Evolutionary conservation across 2,888 invertebrate genomes (phyloP).

Genomic region (Teleiodes luculella): DNA sequence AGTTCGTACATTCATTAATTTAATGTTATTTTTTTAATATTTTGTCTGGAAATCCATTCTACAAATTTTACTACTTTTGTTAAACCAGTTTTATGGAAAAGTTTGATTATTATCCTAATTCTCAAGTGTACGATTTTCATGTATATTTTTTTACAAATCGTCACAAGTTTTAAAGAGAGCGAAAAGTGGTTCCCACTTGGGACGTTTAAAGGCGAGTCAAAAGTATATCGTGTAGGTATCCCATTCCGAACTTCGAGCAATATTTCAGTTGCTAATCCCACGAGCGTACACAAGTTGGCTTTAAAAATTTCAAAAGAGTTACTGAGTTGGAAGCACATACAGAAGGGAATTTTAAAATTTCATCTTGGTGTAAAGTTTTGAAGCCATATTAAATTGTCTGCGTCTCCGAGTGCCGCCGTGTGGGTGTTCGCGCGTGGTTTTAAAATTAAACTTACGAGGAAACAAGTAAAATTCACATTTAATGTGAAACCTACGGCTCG

Average conservation of each 20-base stretch:
- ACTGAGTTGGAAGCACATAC: conserved; percentile 1
- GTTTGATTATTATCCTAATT: too few relatives aligned
- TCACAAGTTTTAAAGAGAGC: background rate
- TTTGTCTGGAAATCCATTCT: too few relatives aligned
- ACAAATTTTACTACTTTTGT: too few relatives aligned
- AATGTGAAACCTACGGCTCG: background rate
- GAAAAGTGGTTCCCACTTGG: background rate
- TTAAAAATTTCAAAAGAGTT: conserved; percentile 9
- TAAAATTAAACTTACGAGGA: conserved; percentile 15
- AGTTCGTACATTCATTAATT: too few relatives aligned
- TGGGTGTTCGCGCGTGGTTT: background rate
- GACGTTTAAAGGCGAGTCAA: background rate
- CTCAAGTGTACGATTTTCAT: too few relatives aligned
- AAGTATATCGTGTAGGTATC: background rate
- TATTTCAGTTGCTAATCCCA: conserved; percentile 1
- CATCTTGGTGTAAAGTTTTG: conserved; percentile 10
- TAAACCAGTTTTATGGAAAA: too few relatives aligned
- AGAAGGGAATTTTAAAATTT: conserved; percentile 9
- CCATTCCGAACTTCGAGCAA: conserved; percentile 1
- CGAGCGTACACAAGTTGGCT: background rate
- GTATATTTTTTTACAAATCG: background rate
- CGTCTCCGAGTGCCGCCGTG: background rate
- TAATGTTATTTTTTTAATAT: too few relatives aligned
- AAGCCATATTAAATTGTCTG: conserved; percentile 14
- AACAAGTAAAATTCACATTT: too few relatives aligned